A percentile compares a stretch with the other conserved stretches of the same genome.
These are phyloP conservation scores for Ariopsis seemanni DNA, from an alignment of 2,113 vertebrate species.

Conservation along the genomic window DNA sequence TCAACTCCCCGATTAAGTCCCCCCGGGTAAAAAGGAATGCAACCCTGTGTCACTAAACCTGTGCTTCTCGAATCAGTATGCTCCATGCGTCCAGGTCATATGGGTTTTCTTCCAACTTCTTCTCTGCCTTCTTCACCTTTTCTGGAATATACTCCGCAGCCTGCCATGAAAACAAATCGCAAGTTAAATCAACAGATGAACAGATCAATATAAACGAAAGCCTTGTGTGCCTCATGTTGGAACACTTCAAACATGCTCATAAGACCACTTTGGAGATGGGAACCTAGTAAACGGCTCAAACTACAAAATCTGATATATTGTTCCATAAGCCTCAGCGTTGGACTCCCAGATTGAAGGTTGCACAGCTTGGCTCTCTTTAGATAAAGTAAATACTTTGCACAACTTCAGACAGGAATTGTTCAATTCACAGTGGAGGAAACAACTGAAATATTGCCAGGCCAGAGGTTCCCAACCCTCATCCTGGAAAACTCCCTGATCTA, in stretches of 20 bases:
- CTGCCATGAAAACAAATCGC: constrained; percentile 66
- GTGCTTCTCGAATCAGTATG: constrained; percentile 99
- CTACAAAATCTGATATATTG: neutral
- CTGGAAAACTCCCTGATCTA: neutral
- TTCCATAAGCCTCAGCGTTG: neutral
- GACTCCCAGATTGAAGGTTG: neutral
- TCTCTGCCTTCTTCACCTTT: constrained; percentile 99
- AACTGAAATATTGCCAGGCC: neutral
- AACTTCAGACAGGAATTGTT: neutral
- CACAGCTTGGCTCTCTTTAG: neutral
- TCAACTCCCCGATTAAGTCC: constrained; percentile 60
- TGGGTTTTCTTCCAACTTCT: constrained; percentile 99
- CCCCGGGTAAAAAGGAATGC: constrained; percentile 82
- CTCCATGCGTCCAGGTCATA: constrained; percentile 99
- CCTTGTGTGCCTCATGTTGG: neutral
- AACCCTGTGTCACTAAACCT: constrained; percentile 99
- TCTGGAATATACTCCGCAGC: constrained; percentile 95
- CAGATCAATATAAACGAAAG: neutral
- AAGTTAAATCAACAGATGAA: neutral
- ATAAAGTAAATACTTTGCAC: neutral
- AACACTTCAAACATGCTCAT: neutral
- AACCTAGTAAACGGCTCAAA: neutral
- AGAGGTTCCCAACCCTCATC: neutral
- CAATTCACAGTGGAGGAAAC: neutral
- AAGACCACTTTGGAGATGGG: neutral